These are phyloP conservation scores for Polypterus senegalus DNA, from an alignment of 2,113 vertebrate species.

Conservation along the genomic window DNA sequence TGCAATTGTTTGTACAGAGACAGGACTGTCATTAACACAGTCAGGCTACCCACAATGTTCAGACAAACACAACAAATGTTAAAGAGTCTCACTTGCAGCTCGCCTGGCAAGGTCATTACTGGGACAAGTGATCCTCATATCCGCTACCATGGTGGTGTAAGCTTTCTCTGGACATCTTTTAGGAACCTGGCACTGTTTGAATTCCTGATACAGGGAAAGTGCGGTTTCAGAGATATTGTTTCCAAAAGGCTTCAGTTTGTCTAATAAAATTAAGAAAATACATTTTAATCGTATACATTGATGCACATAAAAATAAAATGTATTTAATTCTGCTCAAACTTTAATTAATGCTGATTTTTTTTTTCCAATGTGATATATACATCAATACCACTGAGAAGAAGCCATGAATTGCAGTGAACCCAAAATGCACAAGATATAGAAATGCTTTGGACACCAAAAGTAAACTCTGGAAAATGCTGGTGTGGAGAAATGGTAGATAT, in stretches of 20 bases:
- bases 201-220: constrained; percentile 32
- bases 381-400: not conserved
- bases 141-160: constrained; percentile 56
- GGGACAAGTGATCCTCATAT: constrained; percentile 51
- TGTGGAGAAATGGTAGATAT: too few relatives aligned
- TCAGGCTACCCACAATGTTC: too few relatives aligned
- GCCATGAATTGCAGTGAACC: too few relatives aligned
- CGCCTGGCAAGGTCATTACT: constrained; percentile 39
- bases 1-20: too few relatives aligned
- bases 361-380: not conserved
- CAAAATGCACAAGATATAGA: too few relatives aligned
- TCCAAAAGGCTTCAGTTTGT: constrained; percentile 39
- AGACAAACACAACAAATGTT: too few relatives aligned
- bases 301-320: not conserved
- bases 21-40: too few relatives aligned
- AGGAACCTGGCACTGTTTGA: constrained; percentile 30
- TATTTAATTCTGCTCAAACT: not conserved
- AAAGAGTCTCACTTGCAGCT: constrained; percentile 41
- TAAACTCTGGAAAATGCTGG: too few relatives aligned
- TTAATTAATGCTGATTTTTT: too few relatives aligned
- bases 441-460: too few relatives aligned
- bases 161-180: constrained; percentile 47
- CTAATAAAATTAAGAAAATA: constrained; percentile 14
- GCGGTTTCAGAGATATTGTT: constrained; percentile 28
- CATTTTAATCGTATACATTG: too few relatives aligned